These are phyloP conservation scores for Dione juno DNA, from an alignment of 2,888 invertebrate species.

Conservation along the genomic window DNA sequence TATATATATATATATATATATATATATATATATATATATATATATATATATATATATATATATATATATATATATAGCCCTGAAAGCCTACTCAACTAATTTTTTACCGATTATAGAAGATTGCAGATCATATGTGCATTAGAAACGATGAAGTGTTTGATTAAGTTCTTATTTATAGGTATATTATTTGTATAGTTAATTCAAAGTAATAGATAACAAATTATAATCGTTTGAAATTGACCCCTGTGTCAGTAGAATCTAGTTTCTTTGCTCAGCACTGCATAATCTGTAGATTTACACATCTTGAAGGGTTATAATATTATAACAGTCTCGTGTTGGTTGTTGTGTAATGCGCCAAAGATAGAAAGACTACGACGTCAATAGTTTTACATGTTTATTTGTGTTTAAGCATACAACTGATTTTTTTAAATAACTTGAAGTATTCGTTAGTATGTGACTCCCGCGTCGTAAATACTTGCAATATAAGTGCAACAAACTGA, in stretches of 20 bases:
- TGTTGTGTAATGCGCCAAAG: background rate
- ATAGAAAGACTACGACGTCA: background rate
- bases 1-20: too few relatives aligned
- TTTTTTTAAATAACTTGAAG: background rate
- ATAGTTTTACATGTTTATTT: background rate
- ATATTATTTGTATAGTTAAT: background rate
- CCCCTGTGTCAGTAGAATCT: constrained; percentile 6
- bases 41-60: too few relatives aligned
- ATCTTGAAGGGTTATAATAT: constrained; percentile 1
- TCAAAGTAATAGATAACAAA: constrained; percentile 3
- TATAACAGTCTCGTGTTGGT: background rate
- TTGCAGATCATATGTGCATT: background rate
- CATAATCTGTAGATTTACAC: background rate
- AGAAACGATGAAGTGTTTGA: background rate
- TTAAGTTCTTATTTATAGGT: background rate
- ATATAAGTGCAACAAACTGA: background rate
- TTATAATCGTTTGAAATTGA: constrained; percentile 20
- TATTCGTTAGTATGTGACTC: background rate
- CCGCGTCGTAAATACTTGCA: background rate
- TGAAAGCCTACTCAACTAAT: too few relatives aligned
- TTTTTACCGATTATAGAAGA: background rate
- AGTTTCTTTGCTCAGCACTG: constrained; percentile 2
- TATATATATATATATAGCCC: too few relatives aligned
- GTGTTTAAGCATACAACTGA: background rate
- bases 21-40: too few relatives aligned